Base-by-base conservation (phyloP, 2,113 vertebrate genomes). In the Apaloderma vittatum region DNA sequence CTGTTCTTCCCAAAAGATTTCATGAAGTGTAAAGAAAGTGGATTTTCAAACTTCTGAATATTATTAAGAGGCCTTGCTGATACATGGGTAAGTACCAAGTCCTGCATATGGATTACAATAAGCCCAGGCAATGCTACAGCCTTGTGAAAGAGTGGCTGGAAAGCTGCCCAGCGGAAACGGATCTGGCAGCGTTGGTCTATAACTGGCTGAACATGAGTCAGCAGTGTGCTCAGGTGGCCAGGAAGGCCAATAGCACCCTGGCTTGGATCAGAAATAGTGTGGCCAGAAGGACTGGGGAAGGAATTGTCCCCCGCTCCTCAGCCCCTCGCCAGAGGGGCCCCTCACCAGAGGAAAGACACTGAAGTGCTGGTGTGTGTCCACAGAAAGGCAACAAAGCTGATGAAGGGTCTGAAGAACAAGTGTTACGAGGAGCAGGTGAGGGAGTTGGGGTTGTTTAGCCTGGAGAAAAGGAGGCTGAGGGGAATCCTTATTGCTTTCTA, bases 261-360 rank as follows among this genome's bases (percentile, higher is more conserved):
- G 13, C 4, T 4, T 58, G 17, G 9, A 40, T 27, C 54, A 40
- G 54, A 5, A 49, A 16, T 12, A 20, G 8, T 26, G n/a, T 58
- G 21, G 7, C 21, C 16, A 58, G 15, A 7, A 40, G 26, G 15
- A 46, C 1, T 23, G 46, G 7, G 16, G 12, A 58, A 21, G 6
- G 20, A 9, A 68, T 43, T 2, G 2, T 58, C 1, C 4, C 3
- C 12, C 9, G 32, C n/a, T 32, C 23, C 26, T 15, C 0, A 0
- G 30, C 8, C 30, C 22, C 6, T 65, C 30, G 54, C 17, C 65
- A 27, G 6, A 22, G 7, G 9, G 23, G 36, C 8, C 30, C 22
- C 6, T 65, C 30, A 65, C 17, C 65, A 27, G 6, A 22, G 7
- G 9, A 77, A 15, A 11, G 36, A 54, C 11, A 13, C 16, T 13